Base-by-base conservation (phyloP, 2,113 vertebrate species). In the Chloropsis cyanopogon region DNA sequence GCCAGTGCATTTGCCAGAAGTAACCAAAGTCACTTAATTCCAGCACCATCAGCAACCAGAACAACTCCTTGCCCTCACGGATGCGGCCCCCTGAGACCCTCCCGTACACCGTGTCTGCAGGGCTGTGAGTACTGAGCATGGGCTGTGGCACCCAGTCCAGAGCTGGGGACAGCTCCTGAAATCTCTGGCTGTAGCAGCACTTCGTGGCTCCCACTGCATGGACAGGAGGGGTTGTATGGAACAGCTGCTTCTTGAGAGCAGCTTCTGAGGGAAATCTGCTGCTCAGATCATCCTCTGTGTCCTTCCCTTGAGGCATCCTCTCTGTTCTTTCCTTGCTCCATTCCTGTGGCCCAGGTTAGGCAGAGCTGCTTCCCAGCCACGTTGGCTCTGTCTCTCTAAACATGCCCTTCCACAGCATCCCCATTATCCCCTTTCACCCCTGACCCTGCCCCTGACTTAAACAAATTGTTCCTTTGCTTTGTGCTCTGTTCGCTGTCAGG, bases 91-190 rank as follows among this genome's bases (percentile, higher is more conserved):
- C 96, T 0, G 12, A 37, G 66, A 91, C 61, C 31, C 71, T 81
- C 41, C 95, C 92, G 0, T 91, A 69, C 1, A 0, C 16, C 0
- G 0, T 13, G 6, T 21, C 77, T 64, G 60, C 73, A 82, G 71
- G 59, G 10, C 33, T 87, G 96, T 96, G 29, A 96, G 96, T 95
- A 79, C 41, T 14, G 5, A 7, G 31, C 14, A 1, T 1, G 6
- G 56, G 17, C 49, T 33, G 11, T 31, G 75, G 23, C 47, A 20
- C 61, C 9, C 35, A 52, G 16, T 5, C 18, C 63, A 65, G 26
- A 10, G 54, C 12, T 63, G 33, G 33, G 28, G 5, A 3, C 44
- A 31, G 61, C 16, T 54, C 26, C 76, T 54, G n/a, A 7, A 9
- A 39, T 7, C 50, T 29, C 64, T 82, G 68, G 5, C 78, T 76